Percentiles rank a stretch among this genome's conserved stretches.
These are phyloP conservation scores for Balaenoptera acutorostrata DNA, from an alignment of 2,113 vertebrate genomes.

Conservation along the genomic window DNA sequence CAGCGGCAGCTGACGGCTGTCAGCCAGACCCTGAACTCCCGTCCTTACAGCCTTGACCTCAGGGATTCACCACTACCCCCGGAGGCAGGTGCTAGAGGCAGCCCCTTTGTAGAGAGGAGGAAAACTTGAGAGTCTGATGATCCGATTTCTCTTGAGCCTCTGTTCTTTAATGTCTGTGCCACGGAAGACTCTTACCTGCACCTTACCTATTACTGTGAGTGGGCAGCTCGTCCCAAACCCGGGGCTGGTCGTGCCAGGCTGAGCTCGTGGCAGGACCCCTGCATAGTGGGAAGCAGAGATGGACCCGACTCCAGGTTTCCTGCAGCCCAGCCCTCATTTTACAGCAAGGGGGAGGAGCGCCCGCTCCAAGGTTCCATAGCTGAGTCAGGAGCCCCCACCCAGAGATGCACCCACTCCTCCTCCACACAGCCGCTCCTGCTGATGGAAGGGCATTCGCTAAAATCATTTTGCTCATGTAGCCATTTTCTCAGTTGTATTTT, in stretches of 20 bases:
- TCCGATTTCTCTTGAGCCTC: neutral
- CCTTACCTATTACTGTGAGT: neutral
- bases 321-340: neutral
- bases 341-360: rapidly evolving
- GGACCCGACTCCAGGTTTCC: neutral
- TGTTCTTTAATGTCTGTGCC: neutral
- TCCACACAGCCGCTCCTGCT: neutral
- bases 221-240: neutral
- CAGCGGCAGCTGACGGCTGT: neutral
- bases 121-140: neutral
- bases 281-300: neutral
- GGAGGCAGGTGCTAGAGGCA: neutral
- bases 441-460: neutral
- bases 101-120: neutral
- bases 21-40: neutral
- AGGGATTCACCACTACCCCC: neutral
- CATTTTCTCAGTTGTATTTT: neutral
- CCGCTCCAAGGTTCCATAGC: neutral
- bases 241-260: neutral
- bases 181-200: neutral
- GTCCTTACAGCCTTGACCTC: neutral
- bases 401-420: neutral
- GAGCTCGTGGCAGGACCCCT: neutral
- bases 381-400: neutral
- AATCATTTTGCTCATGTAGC: neutral